Conservation (phyloP, 2,888 invertebrate genomes). For the Parnassius apollo region DNA sequence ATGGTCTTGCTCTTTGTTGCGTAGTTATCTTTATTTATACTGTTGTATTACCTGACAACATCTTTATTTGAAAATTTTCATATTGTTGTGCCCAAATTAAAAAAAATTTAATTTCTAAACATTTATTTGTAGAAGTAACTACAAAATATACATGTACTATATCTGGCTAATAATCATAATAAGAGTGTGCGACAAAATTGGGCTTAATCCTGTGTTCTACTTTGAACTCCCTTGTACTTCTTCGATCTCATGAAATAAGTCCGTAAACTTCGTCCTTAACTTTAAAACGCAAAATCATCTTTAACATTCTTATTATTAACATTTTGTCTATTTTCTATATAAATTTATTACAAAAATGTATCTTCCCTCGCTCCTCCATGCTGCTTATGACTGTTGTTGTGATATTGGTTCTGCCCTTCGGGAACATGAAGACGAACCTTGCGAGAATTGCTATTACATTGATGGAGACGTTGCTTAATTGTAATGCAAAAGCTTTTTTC, state of each 20-base stretch:
- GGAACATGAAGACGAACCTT: constrained; percentile 69
- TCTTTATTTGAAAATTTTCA: background rate
- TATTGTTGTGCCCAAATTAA: background rate
- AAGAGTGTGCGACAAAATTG: too few species aligned
- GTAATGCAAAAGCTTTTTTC: too few species aligned
- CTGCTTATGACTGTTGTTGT: constrained; percentile 62
- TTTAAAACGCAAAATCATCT: background rate
- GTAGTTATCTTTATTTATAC: background rate
- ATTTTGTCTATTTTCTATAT: background rate
- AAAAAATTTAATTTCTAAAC: too few species aligned
- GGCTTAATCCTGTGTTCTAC: background rate
- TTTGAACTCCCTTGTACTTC: background rate
- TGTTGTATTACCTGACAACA: background rate
- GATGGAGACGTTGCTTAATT: constrained; percentile 58
- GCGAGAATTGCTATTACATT: constrained; percentile 64
- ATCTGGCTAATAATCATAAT: too few species aligned
- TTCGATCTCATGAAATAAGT: background rate
- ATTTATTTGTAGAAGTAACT: too few species aligned
- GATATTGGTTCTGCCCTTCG: constrained; percentile 52
- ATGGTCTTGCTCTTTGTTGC: background rate
- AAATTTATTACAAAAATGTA: constrained; percentile 58
- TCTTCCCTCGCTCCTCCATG: constrained; percentile 56
- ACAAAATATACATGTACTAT: too few species aligned
- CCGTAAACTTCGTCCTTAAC: background rate
- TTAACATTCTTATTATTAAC: background rate